Evolutionary conservation across 1,140 invertebrate species (phyloP), one percentile per base, ranked within the genome.

Genomic region (Apis cerana): DNA sequence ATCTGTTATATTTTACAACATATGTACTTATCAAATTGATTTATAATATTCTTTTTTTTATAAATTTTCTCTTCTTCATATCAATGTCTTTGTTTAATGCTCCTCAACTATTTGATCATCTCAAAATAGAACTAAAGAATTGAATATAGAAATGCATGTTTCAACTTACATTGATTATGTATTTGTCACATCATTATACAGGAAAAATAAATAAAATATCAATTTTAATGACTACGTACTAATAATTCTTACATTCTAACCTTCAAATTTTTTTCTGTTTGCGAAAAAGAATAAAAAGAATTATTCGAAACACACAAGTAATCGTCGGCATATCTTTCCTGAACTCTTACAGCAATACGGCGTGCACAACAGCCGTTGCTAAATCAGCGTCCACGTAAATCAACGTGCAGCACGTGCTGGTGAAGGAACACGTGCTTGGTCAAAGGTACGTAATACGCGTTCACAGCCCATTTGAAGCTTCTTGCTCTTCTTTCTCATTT

Each of bases 301-400:
- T 43, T 43, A 43, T 5, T 5, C 21, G 21, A 9, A 50, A 48
- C 3, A 21, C 15, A 43, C 71, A 61, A 11, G 56, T 12, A 59
- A 61, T 58, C 21, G 2, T 12, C 12, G 11, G 43, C 15, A 33
- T 2, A 27, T 19, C 33, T 56, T 9, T 8, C 65, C 1, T 67
- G 23, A 64, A 27, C 76, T 48, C 27, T 33, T 65, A n/a, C 54
- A n/a, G 17, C 17, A 52, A 64, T 59, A 50, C 67, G 33, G 33
- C 65, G 50, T 19, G 43, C 59, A 27, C 74, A 43, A 43, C 43
- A 69, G 21, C 7, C 54, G 56, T 23, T 21, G 65, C 84, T 79
- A 88, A 88, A 87, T 88, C 82, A 83, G 80, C 87, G 71, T 75
- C 64, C 83, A 70, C 85, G 85, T 87, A 88, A 87, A 87, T 88